Base-by-base conservation (phyloP, 1,140 invertebrate species). In the Aphaenogaster rudis region DNA sequence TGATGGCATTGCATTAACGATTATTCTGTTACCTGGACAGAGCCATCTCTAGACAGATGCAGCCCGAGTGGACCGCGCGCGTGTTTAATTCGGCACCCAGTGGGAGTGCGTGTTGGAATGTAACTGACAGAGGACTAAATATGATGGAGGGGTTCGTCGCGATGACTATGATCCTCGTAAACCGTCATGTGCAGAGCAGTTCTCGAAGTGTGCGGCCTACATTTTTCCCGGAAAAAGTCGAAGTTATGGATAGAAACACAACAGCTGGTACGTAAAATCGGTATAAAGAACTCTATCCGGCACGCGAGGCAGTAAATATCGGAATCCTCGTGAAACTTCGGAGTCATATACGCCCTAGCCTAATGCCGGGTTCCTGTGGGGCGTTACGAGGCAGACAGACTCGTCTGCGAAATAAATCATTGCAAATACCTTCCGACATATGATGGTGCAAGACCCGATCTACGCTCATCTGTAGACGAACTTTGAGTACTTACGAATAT, bases 241-340 rank as follows among this genome's bases (percentile, higher is more conserved):
- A 52, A 78, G 57, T 85, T 57, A 84, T 81, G 72, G 76, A 81
- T 48, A 84, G 59, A 72, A 90, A 82, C 89, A 78, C 88, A 90
- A 89, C 90, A 91, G 89, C 90, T 90, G 89, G 64, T 74, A 69
- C 87, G 84, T 91, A 91, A 91, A 91, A 91, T 91, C 80, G 85
- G 80, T 74, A 91, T 89, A 91, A 91, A 88, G 85, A 66, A 80
- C 80, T 52, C 64, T 74, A 86, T 90, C 39, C 82, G 48, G 57
- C 90, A 91, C 90, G 90, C 88, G 80, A 89, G 85, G 85, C 64
- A 88, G 88, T 91, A 91, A 91, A 91, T 91, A 91, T 91, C 76
- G 90, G 80, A 91, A 91, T 91, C 86, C 87, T 87, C 85, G 80
- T 89, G 88, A 87, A 87, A 91, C 80, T 91, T 88, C 57, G 71